Evolutionary conservation across 2,888 invertebrate species (phyloP).

Genomic region (Amphimallon solstitiale): DNA sequence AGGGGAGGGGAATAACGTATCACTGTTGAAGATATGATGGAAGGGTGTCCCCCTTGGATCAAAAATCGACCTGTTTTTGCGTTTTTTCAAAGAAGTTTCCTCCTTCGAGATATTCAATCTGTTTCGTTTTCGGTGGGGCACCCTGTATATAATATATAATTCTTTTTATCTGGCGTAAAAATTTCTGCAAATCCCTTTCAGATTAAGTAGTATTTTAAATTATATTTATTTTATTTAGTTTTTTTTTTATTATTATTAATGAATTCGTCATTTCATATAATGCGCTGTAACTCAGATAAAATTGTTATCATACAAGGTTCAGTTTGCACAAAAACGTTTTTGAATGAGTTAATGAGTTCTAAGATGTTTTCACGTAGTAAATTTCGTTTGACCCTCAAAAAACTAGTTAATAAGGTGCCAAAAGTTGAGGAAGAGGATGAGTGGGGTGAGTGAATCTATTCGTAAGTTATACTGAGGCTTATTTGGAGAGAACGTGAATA

Average conservation of each 20-base stretch:
- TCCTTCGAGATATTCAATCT: too few relatives aligned
- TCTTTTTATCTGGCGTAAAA: not conserved
- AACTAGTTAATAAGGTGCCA: not conserved
- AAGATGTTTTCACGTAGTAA: constrained; percentile 7
- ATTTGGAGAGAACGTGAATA: too few relatives aligned
- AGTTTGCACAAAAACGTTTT: not conserved
- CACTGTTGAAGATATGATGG: too few relatives aligned
- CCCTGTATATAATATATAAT: too few relatives aligned
- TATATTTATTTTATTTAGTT: not conserved
- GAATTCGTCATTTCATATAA: not conserved
- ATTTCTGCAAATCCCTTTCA: not conserved
- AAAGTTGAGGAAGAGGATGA: constrained; percentile 12
- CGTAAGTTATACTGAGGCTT: too few relatives aligned
- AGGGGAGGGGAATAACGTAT: too few relatives aligned
- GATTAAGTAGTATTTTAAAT: not conserved
- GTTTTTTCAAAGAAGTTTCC: too few relatives aligned
- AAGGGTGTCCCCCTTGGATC: too few relatives aligned
- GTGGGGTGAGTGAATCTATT: not conserved
- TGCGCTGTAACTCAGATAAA: not conserved
- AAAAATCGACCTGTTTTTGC: too few relatives aligned
- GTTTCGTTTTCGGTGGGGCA: too few relatives aligned
- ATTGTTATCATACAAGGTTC: not conserved
- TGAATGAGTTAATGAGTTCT: not conserved
- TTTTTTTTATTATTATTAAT: too few relatives aligned
- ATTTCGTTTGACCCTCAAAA: constrained; percentile 6